These are phyloP conservation scores for Tinea trinotella DNA, from an alignment of 2,888 invertebrate genomes.

Conservation along the genomic window DNA sequence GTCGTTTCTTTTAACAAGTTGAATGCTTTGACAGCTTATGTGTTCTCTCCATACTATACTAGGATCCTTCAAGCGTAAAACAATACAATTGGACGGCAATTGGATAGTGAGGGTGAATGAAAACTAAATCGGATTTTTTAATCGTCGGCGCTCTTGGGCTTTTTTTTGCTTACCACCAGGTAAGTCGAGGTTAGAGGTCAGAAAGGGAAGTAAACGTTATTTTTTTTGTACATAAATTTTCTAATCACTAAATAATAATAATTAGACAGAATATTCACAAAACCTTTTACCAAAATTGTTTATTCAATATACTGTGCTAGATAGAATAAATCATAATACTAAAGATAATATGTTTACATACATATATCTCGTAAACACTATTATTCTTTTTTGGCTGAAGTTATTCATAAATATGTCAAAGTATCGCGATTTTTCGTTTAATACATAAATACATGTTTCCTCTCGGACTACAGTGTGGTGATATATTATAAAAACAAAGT, in stretches of 20 bases:
- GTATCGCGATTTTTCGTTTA: not conserved
- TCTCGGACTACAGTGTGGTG: not conserved
- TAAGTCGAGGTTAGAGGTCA: too few relatives aligned
- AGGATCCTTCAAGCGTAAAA: too few relatives aligned
- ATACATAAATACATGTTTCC: not conserved
- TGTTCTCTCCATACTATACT: too few relatives aligned
- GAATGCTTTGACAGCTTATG: too few relatives aligned
- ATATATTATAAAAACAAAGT: too few relatives aligned
- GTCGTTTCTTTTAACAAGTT: too few relatives aligned
- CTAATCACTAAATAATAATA: not conserved
- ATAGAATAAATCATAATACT: not conserved
- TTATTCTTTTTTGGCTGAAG: not conserved
- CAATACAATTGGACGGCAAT: too few relatives aligned
- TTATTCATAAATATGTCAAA: conserved; percentile 12
- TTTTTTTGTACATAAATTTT: not conserved
- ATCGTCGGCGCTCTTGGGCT: too few relatives aligned
- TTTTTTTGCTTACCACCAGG: too few relatives aligned
- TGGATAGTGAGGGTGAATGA: too few relatives aligned
- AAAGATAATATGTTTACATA: not conserved
- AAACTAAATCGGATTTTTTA: too few relatives aligned
- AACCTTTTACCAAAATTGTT: not conserved
- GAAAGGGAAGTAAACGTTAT: too few relatives aligned
- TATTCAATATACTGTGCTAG: not conserved
- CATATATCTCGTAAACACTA: conserved; percentile 6
- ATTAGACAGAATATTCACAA: not conserved